Base-by-base conservation (phyloP, 1,140 invertebrate genomes). In the Bombus breviceps region DNA sequence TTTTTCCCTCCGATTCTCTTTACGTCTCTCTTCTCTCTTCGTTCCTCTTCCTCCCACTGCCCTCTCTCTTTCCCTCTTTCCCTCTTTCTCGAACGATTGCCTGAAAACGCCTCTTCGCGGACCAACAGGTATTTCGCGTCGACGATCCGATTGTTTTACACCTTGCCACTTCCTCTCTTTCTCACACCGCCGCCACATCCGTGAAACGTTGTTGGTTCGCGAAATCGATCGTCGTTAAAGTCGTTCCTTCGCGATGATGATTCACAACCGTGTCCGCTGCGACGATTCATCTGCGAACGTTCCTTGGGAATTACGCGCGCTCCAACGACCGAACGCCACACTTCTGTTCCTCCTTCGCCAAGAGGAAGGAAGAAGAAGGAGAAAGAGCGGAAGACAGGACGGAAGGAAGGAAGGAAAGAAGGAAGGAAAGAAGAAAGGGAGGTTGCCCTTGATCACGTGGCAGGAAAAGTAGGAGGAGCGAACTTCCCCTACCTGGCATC, bases 391-490 rank as follows among this genome's bases (percentile, higher is more conserved):
- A 86, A 18, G 68, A 34, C 43, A 81, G 47, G 34, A 68, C 34
- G 34, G 71, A 15, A 43, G 47, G 83, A 53, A 84, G 62, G 80
- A 43, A 75, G 84, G 71, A 74, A 68, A 74, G 62, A 75, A 88
- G 72, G 74, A 62, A 68, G 83, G 66, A 83, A 83, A 87, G 84
- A 83, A 87, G 82, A 84, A 90, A 90, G 86, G 89, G 90, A 92
- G 92, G 92, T 89, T 85, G 88, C 82, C 87, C 88, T 88, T 80
- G 82, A 90, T 92, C 93, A 94, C 94, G 93, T 95, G 94, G 94
- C 86, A 86, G 91, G 83, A 86, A 83, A 90, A 86, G 93, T 94
- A 91, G 94, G 93, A 94, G 94, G 94, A 94, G 93, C 93, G 72
- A 93, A 89, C 90, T 92, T 92, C 93, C 91, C 93, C 93, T 91